Conservation (phyloP, 2,888 invertebrate species). For the Tachina lurida region DNA sequence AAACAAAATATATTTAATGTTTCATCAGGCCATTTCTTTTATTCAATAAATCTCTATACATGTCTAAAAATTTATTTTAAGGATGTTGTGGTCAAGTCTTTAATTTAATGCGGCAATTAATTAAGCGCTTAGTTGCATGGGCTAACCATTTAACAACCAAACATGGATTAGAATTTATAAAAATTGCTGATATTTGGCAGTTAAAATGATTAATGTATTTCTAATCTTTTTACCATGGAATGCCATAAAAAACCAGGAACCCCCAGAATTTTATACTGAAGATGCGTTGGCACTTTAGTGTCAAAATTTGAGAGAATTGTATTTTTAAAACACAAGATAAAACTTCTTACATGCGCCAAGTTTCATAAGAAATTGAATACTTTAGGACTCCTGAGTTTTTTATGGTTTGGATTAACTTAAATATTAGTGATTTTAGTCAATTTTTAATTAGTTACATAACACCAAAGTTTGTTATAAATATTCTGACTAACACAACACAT, state of each 20-base stretch:
- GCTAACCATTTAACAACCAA: background rate
- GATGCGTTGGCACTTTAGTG: background rate
- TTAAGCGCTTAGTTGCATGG: background rate
- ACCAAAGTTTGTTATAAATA: no score
- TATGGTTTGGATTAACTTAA: no score
- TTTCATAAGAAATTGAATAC: no score
- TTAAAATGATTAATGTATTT: slow-evolving; percentile 26
- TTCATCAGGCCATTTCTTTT: slow-evolving; percentile 45
- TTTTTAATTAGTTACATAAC: no score
- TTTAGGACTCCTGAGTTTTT: no score
- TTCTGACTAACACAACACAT: no score
- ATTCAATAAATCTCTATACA: slow-evolving; percentile 44
- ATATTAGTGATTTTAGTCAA: no score
- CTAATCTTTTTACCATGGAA: background rate
- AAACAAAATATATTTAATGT: background rate
- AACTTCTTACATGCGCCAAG: no score
- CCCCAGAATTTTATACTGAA: background rate
- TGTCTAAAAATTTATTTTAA: slow-evolving; percentile 22
- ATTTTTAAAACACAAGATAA: no score
- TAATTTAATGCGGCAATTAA: slow-evolving; percentile 14
- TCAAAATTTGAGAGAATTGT: no score
- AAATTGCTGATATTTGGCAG: slow-evolving; percentile 6
- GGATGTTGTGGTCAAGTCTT: slow-evolving; percentile 9
- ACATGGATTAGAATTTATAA: slow-evolving; percentile 21
- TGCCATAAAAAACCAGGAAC: background rate